Percentiles rank a stretch among this genome's conserved stretches.
These are phyloP conservation scores for Phalacrocorax pelagicus DNA, from an alignment of 2,113 vertebrate species.

Conservation along the genomic window DNA sequence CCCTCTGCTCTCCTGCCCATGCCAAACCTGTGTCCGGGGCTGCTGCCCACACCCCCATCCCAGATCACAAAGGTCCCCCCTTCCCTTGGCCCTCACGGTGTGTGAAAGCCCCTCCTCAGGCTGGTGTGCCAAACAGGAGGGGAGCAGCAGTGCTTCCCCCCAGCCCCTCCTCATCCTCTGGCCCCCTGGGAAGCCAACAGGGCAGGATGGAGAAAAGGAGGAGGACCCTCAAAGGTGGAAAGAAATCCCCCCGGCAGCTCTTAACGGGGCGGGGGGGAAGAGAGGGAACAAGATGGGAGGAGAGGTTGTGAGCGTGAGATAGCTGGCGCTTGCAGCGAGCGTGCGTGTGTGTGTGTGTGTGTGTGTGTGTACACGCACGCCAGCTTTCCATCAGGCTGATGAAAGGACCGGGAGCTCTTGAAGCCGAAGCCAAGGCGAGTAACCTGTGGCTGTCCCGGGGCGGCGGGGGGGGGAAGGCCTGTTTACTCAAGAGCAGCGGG, in stretches of 20 bases:
- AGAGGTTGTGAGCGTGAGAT: background rate
- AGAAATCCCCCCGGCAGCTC: background rate
- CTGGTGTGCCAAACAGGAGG: background rate
- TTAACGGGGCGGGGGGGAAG: background rate
- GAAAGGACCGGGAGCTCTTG: background rate
- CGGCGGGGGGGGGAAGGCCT: background rate
- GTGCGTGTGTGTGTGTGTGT: background rate
- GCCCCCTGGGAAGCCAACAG: background rate
- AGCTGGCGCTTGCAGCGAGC: background rate
- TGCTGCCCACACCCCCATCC: background rate
- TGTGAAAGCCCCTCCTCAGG: background rate
- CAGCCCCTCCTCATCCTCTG: background rate
- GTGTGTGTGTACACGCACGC: background rate
- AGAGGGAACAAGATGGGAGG: background rate
- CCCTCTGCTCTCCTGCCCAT: background rate
- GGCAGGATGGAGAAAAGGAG: background rate
- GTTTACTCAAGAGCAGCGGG: background rate
- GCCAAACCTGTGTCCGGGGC: background rate
- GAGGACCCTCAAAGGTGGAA: background rate
- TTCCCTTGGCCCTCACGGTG: background rate
- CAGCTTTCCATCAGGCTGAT: background rate
- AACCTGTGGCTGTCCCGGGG: background rate
- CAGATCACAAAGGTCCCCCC: accelerated
- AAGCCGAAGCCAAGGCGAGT: background rate
- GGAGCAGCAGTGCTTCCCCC: background rate